A percentile compares a stretch with the other conserved stretches of the same genome.
Conservation (phyloP, 2,113 vertebrate genomes). For the Notothenia coriiceps region DNA sequence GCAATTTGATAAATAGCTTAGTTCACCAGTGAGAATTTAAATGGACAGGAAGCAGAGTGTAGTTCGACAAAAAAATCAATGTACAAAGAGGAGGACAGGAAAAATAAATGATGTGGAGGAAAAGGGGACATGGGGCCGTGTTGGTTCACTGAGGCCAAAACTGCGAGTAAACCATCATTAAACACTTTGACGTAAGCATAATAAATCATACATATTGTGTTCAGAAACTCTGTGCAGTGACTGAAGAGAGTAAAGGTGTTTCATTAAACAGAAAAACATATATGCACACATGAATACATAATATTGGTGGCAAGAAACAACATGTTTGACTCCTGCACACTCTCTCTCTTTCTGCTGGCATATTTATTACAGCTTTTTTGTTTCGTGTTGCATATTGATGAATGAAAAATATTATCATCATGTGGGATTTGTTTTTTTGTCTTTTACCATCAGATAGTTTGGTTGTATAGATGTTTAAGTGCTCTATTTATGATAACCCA, state of each 20-base stretch:
- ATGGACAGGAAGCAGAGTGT: not conserved
- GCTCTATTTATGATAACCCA: not conserved
- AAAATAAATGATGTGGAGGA: not conserved
- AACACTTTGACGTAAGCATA: not conserved
- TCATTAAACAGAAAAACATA: not conserved
- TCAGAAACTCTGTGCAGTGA: not conserved
- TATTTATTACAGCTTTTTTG: no score
- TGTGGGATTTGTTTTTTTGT: not conserved
- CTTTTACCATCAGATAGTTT: not conserved
- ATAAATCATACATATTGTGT: not conserved
- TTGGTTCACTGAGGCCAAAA: not conserved
- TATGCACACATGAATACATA: not conserved
- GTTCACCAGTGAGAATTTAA: not conserved
- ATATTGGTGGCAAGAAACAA: not conserved
- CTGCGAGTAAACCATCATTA: not conserved
- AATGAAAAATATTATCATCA: no score
- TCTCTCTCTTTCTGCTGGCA: no score
- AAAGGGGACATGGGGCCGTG: not conserved
- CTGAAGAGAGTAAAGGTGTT: not conserved
- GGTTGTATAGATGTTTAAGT: not conserved
- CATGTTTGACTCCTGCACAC: no score
- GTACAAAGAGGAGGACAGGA: not conserved
- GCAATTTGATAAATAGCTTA: accelerated
- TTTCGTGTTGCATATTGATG: not conserved
- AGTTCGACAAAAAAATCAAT: not conserved